Conservation (phyloP, 2,797 vertebrate genomes). For the Pterois miles region DNA sequence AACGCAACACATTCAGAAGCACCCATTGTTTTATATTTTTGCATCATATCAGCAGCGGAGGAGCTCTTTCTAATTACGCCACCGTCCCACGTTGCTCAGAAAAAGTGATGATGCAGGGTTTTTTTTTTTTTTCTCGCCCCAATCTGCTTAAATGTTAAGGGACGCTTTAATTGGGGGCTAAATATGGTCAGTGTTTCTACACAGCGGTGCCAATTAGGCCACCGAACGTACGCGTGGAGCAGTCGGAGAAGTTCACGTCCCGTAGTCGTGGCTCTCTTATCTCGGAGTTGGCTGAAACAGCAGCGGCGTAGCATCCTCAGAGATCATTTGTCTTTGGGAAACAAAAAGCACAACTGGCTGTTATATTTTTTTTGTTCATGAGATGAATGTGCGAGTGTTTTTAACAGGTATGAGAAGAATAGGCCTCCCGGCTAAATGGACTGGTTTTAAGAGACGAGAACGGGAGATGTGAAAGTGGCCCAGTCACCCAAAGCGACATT, state of each 20-base stretch:
- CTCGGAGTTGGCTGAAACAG: slow-evolving; percentile 47
- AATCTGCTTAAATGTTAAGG: slow-evolving; percentile 61
- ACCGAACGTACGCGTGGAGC: background rate
- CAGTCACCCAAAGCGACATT: slow-evolving; percentile 43
- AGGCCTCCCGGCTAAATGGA: slow-evolving; percentile 49
- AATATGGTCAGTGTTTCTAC: slow-evolving; percentile 61
- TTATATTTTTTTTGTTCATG: slow-evolving; percentile 11
- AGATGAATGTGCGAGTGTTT: slow-evolving; percentile 17
- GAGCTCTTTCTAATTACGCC: slow-evolving; percentile 63
- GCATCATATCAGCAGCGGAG: slow-evolving; percentile 52
- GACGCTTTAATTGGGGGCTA: slow-evolving; percentile 62
- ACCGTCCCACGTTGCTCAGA: slow-evolving; percentile 3
- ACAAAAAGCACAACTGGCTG: slow-evolving; percentile 14
- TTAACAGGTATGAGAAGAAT: slow-evolving; percentile 40
- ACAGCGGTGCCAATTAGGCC: slow-evolving; percentile 60
- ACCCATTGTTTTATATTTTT: slow-evolving; percentile 50
- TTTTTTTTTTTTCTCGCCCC: background rate
- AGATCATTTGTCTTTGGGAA: slow-evolving; percentile 53
- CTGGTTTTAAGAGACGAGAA: slow-evolving; percentile 28
- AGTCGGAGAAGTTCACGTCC: slow-evolving; percentile 54
- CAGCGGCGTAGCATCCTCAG: slow-evolving; percentile 27
- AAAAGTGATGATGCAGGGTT: slow-evolving; percentile 68
- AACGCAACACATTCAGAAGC: slow-evolving; percentile 1
- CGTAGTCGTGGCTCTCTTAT: slow-evolving; percentile 32
- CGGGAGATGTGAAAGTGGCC: slow-evolving; percentile 46